These are phyloP conservation scores for Chlorops oryzae DNA, from an alignment of 1,140 invertebrate species.

Conservation along the genomic window DNA sequence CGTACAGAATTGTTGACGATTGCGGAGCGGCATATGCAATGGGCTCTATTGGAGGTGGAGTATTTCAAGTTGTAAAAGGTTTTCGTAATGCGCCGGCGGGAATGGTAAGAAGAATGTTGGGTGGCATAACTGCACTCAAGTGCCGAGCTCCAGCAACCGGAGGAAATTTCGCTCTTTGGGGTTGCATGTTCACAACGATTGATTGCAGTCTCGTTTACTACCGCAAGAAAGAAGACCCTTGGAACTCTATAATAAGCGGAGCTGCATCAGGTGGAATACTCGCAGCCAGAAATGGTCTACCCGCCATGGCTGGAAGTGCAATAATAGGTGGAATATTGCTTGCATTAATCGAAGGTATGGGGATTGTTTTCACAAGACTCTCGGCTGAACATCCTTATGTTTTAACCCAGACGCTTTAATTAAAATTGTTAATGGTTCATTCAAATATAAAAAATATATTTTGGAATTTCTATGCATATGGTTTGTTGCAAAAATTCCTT, in stretches of 20 bases:
- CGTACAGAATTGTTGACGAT: constrained; percentile 96
- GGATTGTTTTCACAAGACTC: constrained; percentile 84
- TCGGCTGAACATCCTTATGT: constrained; percentile 86
- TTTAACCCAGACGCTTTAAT: constrained; percentile 58
- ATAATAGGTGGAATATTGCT: constrained; percentile 90
- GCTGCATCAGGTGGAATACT: constrained; percentile 91
- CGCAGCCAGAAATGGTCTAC: constrained; percentile 88
- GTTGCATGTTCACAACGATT: constrained; percentile 93
- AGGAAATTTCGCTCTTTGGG: constrained; percentile 91
- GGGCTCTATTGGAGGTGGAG: constrained; percentile 92
- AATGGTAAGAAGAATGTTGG: constrained; percentile 65
- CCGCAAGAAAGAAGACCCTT: constrained; percentile 95
- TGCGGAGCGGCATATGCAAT: constrained; percentile 98
- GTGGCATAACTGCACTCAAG: constrained; percentile 81
- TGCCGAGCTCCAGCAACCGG: constrained; percentile 85
- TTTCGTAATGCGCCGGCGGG: constrained; percentile 93
- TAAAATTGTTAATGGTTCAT: too few species aligned
- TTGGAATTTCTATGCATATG: too few species aligned
- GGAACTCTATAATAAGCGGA: constrained; percentile 97
- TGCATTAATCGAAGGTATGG: constrained; percentile 93
- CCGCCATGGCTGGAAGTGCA: constrained; percentile 92
- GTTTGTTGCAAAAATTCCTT: too few species aligned
- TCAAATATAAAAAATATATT: too few species aligned
- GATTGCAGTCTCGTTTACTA: constrained; percentile 93
- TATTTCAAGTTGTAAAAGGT: constrained; percentile 96